Evolutionary conservation across 1,140 invertebrate genomes (phyloP), one percentile per base, ranked within the genome.

Genomic region (Bombus terrestris): DNA sequence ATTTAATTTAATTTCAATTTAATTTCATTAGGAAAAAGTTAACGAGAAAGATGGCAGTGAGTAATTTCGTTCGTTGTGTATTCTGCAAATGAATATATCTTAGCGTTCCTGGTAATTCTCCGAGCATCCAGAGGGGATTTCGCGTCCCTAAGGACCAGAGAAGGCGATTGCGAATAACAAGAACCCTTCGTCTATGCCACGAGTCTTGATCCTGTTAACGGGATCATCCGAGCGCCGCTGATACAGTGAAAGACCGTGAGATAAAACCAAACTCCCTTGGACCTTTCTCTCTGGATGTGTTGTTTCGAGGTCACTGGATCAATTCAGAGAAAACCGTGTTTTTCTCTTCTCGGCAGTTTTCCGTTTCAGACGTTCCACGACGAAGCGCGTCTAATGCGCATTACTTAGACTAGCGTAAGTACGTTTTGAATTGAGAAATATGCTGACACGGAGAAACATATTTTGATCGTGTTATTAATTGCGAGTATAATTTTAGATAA

Each of bases 161-260:
- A 88, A 88, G 77, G 78, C 84, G 83, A 89, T 92, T 88, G 86
- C 88, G 85, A 92, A 92, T 92, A 92, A 92, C 83, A 91, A 88
- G 91, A 92, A 92, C 92, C 92, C 92, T 92, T 91, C 88, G 84
- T 72, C 88, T 90, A 80, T 79, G 86, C 81, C 85, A 79, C 86
- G 86, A 92, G 87, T 84, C 86, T 88, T 93, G 91, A 93, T 93
- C 92, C 92, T 92, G 92, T 92, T 93, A 92, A 92, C 90, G 37
- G 91, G 91, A 93, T 92, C 89, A 93, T 92, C 87, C 88, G 66
- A n/a, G 43, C 79, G 87, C 81, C 83, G 53, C 41, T 64, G 84
- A 91, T 84, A 73, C 72, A 72, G 57, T 76, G 47, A 80, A 81
- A 74, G 59, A 76, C 69, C 85, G 86, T 89, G 84, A 88, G 87